Evolutionary conservation across 2,113 vertebrate species (phyloP).

Genomic region (Thalassarche chlororhynchos): DNA sequence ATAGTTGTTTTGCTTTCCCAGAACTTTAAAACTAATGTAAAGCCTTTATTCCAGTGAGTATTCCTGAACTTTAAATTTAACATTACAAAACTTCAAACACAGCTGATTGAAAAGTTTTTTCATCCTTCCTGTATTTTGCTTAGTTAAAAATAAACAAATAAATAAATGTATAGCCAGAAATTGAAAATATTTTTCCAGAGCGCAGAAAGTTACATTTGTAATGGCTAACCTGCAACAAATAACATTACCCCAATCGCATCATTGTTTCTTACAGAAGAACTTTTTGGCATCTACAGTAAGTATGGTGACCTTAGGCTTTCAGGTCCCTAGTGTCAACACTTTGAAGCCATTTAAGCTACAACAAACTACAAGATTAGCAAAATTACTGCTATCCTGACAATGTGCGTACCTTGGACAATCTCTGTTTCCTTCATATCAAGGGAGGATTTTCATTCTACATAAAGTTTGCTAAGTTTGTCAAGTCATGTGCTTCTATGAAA

Average conservation of each 20-base stretch:
- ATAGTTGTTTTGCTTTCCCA: background rate
- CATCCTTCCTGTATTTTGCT: background rate
- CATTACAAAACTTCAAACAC: background rate
- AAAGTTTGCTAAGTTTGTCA: background rate
- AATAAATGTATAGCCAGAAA: background rate
- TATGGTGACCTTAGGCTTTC: background rate
- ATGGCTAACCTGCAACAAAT: background rate
- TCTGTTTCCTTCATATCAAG: background rate
- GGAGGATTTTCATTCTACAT: background rate
- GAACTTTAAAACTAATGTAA: background rate
- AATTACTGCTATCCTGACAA: background rate
- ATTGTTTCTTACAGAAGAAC: background rate
- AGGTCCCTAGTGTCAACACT: background rate
- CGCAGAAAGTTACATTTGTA: background rate
- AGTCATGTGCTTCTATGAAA: background rate
- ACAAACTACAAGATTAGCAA: background rate
- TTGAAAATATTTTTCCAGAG: background rate
- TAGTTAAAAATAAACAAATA: background rate
- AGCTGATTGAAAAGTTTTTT: background rate
- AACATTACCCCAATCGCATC: fast-evolving
- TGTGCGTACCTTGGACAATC: background rate
- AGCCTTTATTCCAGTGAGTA: background rate
- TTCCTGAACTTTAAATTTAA: background rate
- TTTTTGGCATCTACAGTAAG: background rate
- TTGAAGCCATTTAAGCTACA: background rate